Evolutionary conservation across 1,140 invertebrate species (phyloP).

Genomic region (Anthonomus grandis): DNA sequence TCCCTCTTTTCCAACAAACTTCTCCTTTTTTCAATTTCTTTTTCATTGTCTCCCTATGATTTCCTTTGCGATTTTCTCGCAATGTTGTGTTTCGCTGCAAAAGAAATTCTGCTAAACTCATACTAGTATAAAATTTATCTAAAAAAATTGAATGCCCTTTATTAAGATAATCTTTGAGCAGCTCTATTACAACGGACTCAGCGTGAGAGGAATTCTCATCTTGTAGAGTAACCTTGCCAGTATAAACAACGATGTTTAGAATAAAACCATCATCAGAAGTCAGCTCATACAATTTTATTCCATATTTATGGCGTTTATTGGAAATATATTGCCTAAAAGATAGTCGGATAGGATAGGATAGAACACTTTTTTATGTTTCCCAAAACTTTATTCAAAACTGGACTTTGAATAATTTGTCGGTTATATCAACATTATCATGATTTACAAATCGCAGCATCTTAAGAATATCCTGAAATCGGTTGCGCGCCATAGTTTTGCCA

Average conservation of each 20-base stretch:
- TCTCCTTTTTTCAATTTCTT: neutral
- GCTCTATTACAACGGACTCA: neutral
- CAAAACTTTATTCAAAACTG: neutral
- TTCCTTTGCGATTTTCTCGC: conserved; percentile 4
- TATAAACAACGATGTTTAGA: conserved; percentile 11
- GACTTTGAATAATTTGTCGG: conserved; percentile 7
- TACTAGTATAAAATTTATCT: conserved; percentile 7
- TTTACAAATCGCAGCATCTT: neutral
- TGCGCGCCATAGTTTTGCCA: neutral
- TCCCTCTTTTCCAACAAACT: neutral
- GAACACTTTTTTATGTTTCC: conserved; percentile 8
- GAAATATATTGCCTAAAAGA: conserved; percentile 8
- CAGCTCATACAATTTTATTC: conserved; percentile 6
- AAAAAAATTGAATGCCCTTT: neutral
- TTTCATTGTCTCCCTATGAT: neutral
- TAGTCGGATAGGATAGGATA: neutral
- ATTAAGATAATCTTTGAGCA: conserved; percentile 2
- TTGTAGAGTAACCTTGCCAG: neutral
- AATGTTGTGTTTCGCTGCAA: neutral
- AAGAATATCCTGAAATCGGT: conserved; percentile 9
- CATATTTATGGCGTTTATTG: no score
- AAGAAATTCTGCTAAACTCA: neutral
- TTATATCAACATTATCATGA: conserved; percentile 3
- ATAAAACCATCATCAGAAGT: conserved; percentile 7
- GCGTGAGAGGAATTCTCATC: neutral